A percentile compares a stretch with the other conserved stretches of the same genome.
Evolutionary conservation across 2,888 invertebrate species (phyloP).

Genomic region (Trichopria drosophilae): DNA sequence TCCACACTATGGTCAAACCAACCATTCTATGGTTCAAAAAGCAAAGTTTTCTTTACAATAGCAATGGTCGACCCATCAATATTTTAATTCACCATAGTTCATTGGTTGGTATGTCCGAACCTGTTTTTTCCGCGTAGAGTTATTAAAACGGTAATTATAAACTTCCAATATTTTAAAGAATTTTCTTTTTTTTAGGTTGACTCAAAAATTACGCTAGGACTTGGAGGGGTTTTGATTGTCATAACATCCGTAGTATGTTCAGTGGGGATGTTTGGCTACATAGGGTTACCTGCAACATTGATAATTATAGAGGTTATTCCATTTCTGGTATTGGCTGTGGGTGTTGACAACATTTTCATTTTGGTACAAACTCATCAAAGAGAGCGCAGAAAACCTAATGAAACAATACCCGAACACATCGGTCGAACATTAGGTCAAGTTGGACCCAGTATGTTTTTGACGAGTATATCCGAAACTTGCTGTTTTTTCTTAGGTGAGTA

Average conservation of each 20-base stretch:
- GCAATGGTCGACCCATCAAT: too few relatives aligned
- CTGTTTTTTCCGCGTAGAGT: too few relatives aligned
- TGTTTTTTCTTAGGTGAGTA: slow-evolving; percentile 86
- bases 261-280: slow-evolving; percentile 89
- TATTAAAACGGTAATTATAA: too few relatives aligned
- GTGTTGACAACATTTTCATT: slow-evolving; percentile 99
- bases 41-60: too few relatives aligned
- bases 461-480: slow-evolving; percentile 89
- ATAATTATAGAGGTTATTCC: slow-evolving; percentile 99
- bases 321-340: slow-evolving; percentile 95
- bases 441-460: slow-evolving; percentile 95
- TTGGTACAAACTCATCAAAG: slow-evolving; percentile 93
- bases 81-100: too few relatives aligned
- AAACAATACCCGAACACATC: slow-evolving; percentile 83
- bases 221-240: slow-evolving; percentile 93
- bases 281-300: slow-evolving; percentile 87
- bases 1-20: too few relatives aligned
- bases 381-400: slow-evolving; percentile 71
- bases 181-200: slow-evolving; percentile 76
- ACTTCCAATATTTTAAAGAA: too few relatives aligned
- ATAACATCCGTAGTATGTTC: slow-evolving; percentile 90
- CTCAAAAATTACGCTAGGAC: slow-evolving; percentile 92
- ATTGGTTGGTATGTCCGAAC: too few relatives aligned
- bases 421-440: slow-evolving; percentile 90
- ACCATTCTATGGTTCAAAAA: too few relatives aligned